Conservation (phyloP, 23 tunicate species). For the Pegea sp. region DNA sequence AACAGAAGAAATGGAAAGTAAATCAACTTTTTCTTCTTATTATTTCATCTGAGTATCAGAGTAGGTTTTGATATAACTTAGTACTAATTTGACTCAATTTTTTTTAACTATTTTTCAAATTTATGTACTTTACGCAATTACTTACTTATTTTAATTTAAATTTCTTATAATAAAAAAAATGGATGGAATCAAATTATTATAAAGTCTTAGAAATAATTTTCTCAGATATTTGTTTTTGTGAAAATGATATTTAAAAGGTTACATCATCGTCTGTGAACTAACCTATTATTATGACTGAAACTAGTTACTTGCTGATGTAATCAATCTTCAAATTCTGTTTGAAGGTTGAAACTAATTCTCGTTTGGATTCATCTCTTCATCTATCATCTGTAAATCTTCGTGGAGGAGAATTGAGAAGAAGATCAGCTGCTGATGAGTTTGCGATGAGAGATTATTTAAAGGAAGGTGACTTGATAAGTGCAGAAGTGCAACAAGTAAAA, state of each 20-base stretch:
- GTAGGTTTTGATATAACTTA: too few relatives aligned
- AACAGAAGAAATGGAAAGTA: slow-evolving; percentile 97
- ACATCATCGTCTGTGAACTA: too few relatives aligned
- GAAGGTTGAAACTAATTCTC: slow-evolving; percentile 79
- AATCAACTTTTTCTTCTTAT: not conserved
- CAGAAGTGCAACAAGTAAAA: slow-evolving; percentile 83
- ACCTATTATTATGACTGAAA: not conserved
- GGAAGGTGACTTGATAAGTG: slow-evolving; percentile 95
- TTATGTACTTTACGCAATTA: slow-evolving; percentile 1
- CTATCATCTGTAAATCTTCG: slow-evolving; percentile 84
- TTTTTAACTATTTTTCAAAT: too few relatives aligned
- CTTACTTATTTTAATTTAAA: too few relatives aligned
- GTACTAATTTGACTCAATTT: too few relatives aligned
- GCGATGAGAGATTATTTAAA: slow-evolving; percentile 83
- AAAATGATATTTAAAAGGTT: too few relatives aligned
- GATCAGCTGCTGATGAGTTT: slow-evolving; percentile 92
- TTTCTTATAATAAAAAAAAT: too few relatives aligned
- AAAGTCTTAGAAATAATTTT: too few relatives aligned
- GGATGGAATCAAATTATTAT: too few relatives aligned
- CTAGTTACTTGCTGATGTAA: not conserved
- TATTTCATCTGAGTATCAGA: too few relatives aligned
- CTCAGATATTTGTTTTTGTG: too few relatives aligned
- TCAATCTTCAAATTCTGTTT: not conserved
- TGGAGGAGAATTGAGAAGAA: slow-evolving; percentile 84
- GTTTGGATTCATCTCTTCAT: slow-evolving; percentile 59